phyloP scores from a whole-genome alignment of 2,888 invertebrate genomes.

The Sinelater perroti region DNA sequence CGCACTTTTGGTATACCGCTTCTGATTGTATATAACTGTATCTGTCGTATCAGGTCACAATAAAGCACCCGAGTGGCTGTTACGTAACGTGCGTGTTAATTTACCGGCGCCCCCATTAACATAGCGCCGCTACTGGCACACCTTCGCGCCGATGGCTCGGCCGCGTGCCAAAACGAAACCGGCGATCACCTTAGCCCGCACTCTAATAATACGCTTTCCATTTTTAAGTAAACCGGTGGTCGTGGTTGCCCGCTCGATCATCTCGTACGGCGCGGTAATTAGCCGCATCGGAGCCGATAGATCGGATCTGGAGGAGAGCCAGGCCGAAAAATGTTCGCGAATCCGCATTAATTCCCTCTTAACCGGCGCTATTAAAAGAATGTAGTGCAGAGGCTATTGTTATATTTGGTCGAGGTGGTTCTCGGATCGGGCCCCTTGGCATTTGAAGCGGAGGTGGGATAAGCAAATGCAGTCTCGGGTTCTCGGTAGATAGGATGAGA shows the following conservation, averaged over 20 bases:
- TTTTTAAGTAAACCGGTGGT: slow-evolving; percentile 3
- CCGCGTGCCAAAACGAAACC: slow-evolving; percentile 3
- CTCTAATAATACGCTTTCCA: slow-evolving; percentile 5
- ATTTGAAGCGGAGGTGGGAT: too few relatives aligned
- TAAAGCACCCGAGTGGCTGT: slow-evolving; percentile 16
- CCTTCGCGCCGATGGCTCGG: slow-evolving; percentile 1
- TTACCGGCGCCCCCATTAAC: slow-evolving; percentile 7
- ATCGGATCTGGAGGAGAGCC: slow-evolving; percentile 1
- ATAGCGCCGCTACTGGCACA: slow-evolving; percentile 11
- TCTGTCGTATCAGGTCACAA: slow-evolving; percentile 6
- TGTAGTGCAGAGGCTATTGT: not conserved
- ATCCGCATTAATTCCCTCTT: slow-evolving; percentile 2
- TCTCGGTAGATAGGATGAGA: too few relatives aligned
- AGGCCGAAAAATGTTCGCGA: not conserved
- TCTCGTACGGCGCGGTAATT: not conserved
- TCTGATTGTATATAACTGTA: slow-evolving; percentile 25
- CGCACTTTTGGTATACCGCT: slow-evolving; percentile 11
- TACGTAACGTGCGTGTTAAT: slow-evolving; percentile 6
- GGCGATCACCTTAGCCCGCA: not conserved
- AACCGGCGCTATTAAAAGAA: not conserved
- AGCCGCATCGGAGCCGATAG: slow-evolving; percentile 2
- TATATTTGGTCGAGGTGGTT: too few relatives aligned
- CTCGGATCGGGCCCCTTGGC: too few relatives aligned
- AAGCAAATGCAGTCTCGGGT: too few relatives aligned
- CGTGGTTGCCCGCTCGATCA: slow-evolving; percentile 1